These are phyloP conservation scores for Haliclystus octoradiatus DNA, from an alignment of 30 jellyfish, hydroid and myxozoan species.

Conservation along the genomic window DNA sequence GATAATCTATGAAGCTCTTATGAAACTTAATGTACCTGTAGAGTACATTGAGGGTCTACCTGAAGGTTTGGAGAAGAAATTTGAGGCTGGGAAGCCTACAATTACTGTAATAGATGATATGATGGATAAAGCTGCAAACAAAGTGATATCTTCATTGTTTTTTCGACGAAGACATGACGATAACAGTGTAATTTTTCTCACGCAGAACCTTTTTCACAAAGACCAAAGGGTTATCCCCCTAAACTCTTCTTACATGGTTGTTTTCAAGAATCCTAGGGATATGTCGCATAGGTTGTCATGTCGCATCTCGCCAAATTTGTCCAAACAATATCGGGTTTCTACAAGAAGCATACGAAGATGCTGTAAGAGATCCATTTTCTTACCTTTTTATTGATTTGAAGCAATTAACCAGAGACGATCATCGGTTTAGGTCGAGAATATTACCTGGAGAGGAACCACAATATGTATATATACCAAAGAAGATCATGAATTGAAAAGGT, in stretches of 20 bases:
- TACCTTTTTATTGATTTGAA: background rate
- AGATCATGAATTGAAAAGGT: no score
- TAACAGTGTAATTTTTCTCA: background rate
- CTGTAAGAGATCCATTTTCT: background rate
- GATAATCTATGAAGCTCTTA: no score
- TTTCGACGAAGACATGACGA: background rate
- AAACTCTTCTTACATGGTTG: background rate
- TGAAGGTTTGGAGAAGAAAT: background rate
- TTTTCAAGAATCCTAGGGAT: background rate
- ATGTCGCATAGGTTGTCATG: background rate
- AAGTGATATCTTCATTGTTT: no score
- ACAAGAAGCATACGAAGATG: no score
- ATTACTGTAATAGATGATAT: background rate
- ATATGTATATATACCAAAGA: background rate
- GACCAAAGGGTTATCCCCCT: background rate
- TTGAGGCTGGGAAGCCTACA: background rate
- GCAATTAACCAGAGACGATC: background rate
- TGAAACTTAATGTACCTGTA: background rate
- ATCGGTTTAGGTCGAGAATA: background rate
- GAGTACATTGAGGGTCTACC: background rate
- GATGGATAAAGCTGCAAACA: background rate
- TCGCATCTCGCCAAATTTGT: no score
- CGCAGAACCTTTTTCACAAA: background rate
- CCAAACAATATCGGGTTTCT: no score
- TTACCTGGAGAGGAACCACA: background rate